Conservation (phyloP, 1,140 invertebrate genomes). For the Glossosoma conforme region DNA sequence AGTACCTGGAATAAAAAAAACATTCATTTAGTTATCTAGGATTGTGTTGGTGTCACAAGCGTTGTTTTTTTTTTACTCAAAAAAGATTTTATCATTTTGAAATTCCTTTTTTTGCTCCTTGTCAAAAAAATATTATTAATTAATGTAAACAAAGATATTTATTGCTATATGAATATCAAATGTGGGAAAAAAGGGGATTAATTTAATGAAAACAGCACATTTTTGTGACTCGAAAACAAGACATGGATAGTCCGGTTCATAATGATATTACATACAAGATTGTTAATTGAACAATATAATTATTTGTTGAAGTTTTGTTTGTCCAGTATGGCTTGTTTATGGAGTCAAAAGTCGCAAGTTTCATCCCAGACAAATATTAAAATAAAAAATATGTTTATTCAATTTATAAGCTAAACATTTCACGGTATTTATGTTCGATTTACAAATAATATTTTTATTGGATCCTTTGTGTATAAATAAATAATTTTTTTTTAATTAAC, state of each 20-base stretch:
- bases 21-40: neutral
- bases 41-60: neutral
- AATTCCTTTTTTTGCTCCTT: neutral
- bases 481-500: neutral
- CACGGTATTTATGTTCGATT: neutral
- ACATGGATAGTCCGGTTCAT: no score
- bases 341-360: no score
- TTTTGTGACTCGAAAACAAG: no score
- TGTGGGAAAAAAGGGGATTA: no score
- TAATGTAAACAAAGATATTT: neutral
- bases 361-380: neutral
- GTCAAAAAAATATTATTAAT: neutral
- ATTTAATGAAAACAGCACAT: no score
- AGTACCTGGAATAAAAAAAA: conserved; percentile 54
- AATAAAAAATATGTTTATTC: neutral
- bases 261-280: no score
- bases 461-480: neutral
- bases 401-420: neutral
- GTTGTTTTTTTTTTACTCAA: neutral
- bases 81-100: neutral
- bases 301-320: no score
- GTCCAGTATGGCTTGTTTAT: no score
- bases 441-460: neutral
- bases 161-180: neutral
- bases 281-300: no score